Conservation (phyloP, 2,888 invertebrate species). For the Andrena dorsata region DNA sequence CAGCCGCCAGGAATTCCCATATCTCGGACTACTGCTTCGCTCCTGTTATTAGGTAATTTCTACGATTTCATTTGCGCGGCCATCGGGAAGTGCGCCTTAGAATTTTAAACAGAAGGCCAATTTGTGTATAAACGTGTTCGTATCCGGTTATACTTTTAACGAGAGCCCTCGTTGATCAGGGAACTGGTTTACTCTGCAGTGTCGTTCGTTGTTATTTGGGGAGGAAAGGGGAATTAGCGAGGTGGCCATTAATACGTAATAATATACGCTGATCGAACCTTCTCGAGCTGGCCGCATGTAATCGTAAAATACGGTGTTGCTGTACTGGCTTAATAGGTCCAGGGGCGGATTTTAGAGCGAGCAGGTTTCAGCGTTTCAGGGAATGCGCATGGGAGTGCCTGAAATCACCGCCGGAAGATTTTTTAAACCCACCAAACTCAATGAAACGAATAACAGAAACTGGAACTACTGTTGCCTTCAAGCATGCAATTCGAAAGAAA, state of each 20-base stretch:
- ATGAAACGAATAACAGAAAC: too few relatives aligned
- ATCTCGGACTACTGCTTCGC: neutral
- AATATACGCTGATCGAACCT: slow-evolving; percentile 39
- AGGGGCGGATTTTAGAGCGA: slow-evolving; percentile 5
- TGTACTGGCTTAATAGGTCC: slow-evolving; percentile 19
- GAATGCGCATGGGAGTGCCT: slow-evolving; percentile 13
- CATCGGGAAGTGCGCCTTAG: slow-evolving; percentile 14
- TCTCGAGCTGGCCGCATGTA: slow-evolving; percentile 24
- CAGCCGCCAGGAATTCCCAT: neutral
- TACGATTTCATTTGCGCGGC: neutral
- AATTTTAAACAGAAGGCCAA: slow-evolving; percentile 31
- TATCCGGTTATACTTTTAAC: slow-evolving; percentile 27
- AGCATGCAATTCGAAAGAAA: too few relatives aligned
- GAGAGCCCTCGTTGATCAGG: slow-evolving; percentile 16
- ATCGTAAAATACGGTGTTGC: slow-evolving; percentile 42
- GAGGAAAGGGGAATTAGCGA: slow-evolving; percentile 9
- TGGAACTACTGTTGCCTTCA: too few relatives aligned
- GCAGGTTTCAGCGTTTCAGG: slow-evolving; percentile 17
- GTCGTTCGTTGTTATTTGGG: slow-evolving; percentile 15
- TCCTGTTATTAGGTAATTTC: neutral
- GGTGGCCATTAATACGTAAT: slow-evolving; percentile 38
- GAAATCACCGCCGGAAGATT: neutral
- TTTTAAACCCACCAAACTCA: neutral
- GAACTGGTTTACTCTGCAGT: slow-evolving; percentile 49
- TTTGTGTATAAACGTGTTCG: slow-evolving; percentile 23